Conservation (phyloP, 2,888 invertebrate genomes). For the Nephrocerus scutellatus region DNA sequence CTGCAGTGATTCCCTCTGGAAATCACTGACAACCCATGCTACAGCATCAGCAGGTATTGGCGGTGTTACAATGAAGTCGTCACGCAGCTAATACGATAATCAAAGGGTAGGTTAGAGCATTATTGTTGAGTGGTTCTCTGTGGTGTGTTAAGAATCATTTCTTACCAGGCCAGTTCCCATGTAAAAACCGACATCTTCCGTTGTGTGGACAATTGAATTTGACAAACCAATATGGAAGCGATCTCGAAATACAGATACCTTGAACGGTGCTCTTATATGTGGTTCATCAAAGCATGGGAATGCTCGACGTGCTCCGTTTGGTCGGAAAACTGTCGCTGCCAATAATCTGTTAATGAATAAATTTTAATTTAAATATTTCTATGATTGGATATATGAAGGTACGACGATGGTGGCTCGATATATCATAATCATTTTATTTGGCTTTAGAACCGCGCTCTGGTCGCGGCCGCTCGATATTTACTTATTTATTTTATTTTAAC, state of each 20-base stretch:
- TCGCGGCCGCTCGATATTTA: no score
- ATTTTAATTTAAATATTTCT: no score
- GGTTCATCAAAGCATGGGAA: conserved; percentile 81
- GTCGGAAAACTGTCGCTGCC: conserved; percentile 74
- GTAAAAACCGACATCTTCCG: conserved; percentile 67
- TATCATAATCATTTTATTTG: neutral
- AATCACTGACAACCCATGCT: conserved; percentile 48
- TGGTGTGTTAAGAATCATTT: conserved; percentile 18
- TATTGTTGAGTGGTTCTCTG: neutral
- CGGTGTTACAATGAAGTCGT: conserved; percentile 56
- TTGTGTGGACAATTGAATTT: conserved; percentile 67
- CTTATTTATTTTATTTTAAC: no score
- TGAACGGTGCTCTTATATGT: conserved; percentile 69
- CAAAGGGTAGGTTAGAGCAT: neutral
- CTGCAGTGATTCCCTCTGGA: conserved; percentile 45
- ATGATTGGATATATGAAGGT: no score
- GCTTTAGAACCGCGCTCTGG: conserved; percentile 1
- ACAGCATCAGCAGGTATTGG: conserved; percentile 47
- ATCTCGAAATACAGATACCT: conserved; percentile 68
- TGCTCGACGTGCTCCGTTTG: conserved; percentile 67
- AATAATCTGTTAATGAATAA: conserved; percentile 54
- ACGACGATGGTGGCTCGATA: no score
- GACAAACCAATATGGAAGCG: conserved; percentile 69
- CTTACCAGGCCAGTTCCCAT: conserved; percentile 71
- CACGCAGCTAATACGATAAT: conserved; percentile 52